phyloP scores from a whole-genome alignment of 2,797 vertebrate genomes.

The Danio jaintianensis region DNA sequence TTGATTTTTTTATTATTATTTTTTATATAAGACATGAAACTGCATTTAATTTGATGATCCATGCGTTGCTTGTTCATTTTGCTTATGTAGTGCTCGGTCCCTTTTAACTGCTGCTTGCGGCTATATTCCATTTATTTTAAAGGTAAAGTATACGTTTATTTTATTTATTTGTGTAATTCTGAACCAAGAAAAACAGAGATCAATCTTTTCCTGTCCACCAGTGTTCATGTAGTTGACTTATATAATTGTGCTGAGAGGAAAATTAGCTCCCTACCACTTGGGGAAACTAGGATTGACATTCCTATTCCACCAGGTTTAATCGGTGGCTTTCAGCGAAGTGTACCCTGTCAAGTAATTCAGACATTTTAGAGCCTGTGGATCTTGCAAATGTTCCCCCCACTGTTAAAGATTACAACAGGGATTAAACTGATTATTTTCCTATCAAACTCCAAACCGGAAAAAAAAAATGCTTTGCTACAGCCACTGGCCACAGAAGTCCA shows the following conservation, averaged over 20 bases:
- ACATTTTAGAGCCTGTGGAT: slow-evolving; percentile 50
- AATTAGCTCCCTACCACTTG: slow-evolving; percentile 32
- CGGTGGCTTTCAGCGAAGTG: slow-evolving; percentile 24
- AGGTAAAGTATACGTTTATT: no score
- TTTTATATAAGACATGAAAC: no score
- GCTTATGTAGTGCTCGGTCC: no score
- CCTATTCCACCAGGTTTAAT: slow-evolving; percentile 33
- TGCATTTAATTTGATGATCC: no score
- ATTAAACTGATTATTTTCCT: slow-evolving; percentile 63
- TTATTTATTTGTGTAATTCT: neutral
- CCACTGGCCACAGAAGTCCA: slow-evolving; percentile 64
- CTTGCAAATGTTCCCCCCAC: slow-evolving; percentile 58
- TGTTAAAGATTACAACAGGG: slow-evolving; percentile 60
- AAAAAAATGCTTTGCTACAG: slow-evolving; percentile 53
- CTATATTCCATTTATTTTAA: no score
- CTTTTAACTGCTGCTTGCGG: no score
- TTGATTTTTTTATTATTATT: no score
- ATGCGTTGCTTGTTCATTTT: no score
- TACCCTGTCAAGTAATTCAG: slow-evolving; percentile 53
- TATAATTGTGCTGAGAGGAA: slow-evolving; percentile 35
- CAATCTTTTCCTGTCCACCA: slow-evolving; percentile 4
- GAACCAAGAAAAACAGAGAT: slow-evolving; percentile 5
- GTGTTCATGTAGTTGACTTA: slow-evolving; percentile 32
- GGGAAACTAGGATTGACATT: slow-evolving; percentile 35
- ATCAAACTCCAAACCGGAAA: slow-evolving; percentile 63